Base-by-base conservation (phyloP, 2,113 vertebrate genomes). In the Colossoma macropomum region DNA sequence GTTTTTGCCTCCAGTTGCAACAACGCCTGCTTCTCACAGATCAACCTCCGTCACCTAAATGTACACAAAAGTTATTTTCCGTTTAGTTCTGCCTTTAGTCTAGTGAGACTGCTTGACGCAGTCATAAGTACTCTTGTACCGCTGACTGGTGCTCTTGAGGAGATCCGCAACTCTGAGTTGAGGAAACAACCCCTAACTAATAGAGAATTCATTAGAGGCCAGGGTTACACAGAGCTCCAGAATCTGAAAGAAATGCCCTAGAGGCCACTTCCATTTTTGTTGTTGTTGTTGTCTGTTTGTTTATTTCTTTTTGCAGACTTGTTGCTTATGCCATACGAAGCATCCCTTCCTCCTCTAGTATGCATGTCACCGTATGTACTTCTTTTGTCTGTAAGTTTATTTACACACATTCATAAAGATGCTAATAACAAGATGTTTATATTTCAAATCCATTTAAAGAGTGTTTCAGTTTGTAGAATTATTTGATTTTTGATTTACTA, bases 241-340 rank as follows among this genome's bases (percentile, higher is more conserved):
- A 74, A 81, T 63, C 48, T 50, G 48, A 8, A 62, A 75, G 32
- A 41, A 65, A 52, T 81, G 71, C 41, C 70, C 72, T 75, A 5
- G 32, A 82, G 41, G 62, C 45, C 32, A 50, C 34, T 59, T 71
- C 54, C 41, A 63, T 72, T 81, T 66, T 2, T 74, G 25, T 41
- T 66, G 79, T 72, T 66, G 79, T 72, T 75, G 62, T 81, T 81
- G 59, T 75, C 12, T 48, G 27, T 60, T 7, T 63, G 17, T 62
- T 60, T 60, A 10, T 66, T 66, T 52, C 50, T 34, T 38, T 65
- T 73, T 73, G 79, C 28, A 63, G 79, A 30, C 41, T 60, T 72
- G 12, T 32, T 75, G 60, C 28, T 25, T 66, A 69, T 30, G 62
- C 45, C 73, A 52, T 72, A 34, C 32, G 15, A 34, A 48, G 52